Conservation (phyloP, 2,888 invertebrate genomes). For the Watsonalla cultraria region DNA sequence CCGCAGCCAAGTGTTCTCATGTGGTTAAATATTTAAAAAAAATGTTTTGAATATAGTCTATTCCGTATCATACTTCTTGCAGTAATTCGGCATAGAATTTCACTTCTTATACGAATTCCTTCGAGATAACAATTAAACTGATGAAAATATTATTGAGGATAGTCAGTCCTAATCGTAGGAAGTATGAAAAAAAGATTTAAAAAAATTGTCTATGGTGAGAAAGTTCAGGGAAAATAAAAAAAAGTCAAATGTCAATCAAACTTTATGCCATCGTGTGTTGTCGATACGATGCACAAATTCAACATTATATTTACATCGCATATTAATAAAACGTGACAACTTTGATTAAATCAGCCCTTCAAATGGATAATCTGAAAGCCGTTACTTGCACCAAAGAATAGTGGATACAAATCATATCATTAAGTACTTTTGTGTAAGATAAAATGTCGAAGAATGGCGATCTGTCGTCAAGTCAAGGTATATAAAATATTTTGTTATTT, state of each 20-base stretch:
- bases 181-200: too few species aligned
- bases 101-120: too few species aligned
- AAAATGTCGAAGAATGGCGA: slow-evolving; percentile 86
- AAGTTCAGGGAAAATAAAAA: too few species aligned
- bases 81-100: too few species aligned
- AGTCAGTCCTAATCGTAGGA: too few species aligned
- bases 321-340: slow-evolving; percentile 49
- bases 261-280: slow-evolving; percentile 23
- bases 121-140: too few species aligned
- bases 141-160: too few species aligned
- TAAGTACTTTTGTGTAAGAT: slow-evolving; percentile 33
- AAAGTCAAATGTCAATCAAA: background rate
- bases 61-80: too few species aligned
- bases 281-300: slow-evolving; percentile 39
- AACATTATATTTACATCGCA: slow-evolving; percentile 29
- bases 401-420: slow-evolving; percentile 29
- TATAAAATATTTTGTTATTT: slow-evolving; percentile 3
- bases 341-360: slow-evolving; percentile 33
- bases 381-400: slow-evolving; percentile 49
- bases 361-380: slow-evolving; percentile 60
- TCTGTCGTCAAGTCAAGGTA: slow-evolving; percentile 82
- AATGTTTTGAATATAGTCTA: too few species aligned
- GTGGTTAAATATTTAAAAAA: too few species aligned
- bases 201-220: too few species aligned
- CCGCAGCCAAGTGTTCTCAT: too few species aligned